Evolutionary conservation across 2,797 vertebrate genomes (phyloP).

Genomic region (Nasua narica): DNA sequence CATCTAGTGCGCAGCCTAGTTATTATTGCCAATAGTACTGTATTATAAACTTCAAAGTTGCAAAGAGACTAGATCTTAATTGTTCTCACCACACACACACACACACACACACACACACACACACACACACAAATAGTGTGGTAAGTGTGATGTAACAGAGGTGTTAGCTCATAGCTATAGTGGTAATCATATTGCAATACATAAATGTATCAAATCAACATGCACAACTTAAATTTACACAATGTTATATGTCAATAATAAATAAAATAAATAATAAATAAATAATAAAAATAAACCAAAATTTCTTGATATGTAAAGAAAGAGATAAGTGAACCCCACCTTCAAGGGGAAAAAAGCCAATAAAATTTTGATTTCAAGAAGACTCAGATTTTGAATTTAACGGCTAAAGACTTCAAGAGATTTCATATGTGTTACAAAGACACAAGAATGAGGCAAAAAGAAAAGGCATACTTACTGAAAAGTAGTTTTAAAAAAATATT

Average conservation of each 20-base stretch:
- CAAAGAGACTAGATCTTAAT: background rate
- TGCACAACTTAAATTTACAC: background rate
- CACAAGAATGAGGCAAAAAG: background rate
- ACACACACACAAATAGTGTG: too few species aligned
- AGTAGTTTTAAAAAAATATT: background rate
- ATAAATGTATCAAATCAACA: background rate
- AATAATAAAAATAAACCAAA: background rate
- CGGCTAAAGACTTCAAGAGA: background rate
- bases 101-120: background rate
- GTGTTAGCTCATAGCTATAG: background rate
- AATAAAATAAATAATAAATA: background rate
- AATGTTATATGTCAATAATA: background rate
- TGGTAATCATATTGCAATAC: background rate
- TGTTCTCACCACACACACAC: background rate
- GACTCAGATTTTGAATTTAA: background rate
- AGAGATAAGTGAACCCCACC: background rate
- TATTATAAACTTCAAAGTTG: background rate
- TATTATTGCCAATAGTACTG: background rate
- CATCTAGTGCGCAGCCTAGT: background rate
- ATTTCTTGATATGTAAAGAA: background rate
- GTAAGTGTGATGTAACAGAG: background rate
- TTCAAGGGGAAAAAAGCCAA: background rate
- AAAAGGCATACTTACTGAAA: background rate
- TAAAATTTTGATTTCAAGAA: background rate
- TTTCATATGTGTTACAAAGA: background rate